Percentiles rank a stretch among this genome's conserved stretches.
These are phyloP conservation scores for Coregonus sp. DNA, from an alignment of 2,797 vertebrate species.

Conservation along the genomic window DNA sequence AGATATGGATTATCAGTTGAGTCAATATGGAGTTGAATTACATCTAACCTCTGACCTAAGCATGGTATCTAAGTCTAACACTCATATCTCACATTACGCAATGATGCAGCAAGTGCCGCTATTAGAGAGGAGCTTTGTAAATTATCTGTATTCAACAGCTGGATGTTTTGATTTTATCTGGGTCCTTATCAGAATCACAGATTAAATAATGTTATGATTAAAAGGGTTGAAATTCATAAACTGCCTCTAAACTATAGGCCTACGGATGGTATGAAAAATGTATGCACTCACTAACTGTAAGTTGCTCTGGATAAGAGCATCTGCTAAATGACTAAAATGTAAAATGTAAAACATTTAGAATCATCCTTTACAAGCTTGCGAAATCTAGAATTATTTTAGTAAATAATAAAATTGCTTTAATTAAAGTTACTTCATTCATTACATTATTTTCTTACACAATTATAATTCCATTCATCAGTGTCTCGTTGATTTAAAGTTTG, in stretches of 20 bases:
- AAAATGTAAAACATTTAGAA: neutral
- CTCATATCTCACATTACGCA: conserved; percentile 35
- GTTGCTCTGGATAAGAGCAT: too few relatives aligned
- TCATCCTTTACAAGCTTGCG: neutral
- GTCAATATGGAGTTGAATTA: conserved; percentile 68
- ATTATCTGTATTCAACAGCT: conserved; percentile 30
- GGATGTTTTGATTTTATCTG: conserved; percentile 16
- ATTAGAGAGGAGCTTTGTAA: neutral
- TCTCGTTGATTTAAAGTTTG: conserved; percentile 39
- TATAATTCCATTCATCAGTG: conserved; percentile 5
- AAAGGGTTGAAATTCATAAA: conserved; percentile 37
- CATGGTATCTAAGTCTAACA: conserved; percentile 59
- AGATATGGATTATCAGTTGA: conserved; percentile 71
- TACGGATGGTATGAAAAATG: neutral
- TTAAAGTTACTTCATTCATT: neutral
- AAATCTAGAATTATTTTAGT: neutral
- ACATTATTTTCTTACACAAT: conserved; percentile 4
- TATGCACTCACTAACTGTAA: too few relatives aligned
- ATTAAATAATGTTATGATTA: conserved; percentile 28
- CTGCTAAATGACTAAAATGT: too few relatives aligned
- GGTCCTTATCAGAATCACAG: conserved; percentile 5
- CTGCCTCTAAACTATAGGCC: conserved; percentile 21
- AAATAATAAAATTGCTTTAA: neutral
- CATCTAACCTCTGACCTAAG: conserved; percentile 70
- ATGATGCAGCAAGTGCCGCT: conserved; percentile 7